Base-by-base conservation (phyloP, 1,140 invertebrate genomes). In the Drosophila setifemur region DNA sequence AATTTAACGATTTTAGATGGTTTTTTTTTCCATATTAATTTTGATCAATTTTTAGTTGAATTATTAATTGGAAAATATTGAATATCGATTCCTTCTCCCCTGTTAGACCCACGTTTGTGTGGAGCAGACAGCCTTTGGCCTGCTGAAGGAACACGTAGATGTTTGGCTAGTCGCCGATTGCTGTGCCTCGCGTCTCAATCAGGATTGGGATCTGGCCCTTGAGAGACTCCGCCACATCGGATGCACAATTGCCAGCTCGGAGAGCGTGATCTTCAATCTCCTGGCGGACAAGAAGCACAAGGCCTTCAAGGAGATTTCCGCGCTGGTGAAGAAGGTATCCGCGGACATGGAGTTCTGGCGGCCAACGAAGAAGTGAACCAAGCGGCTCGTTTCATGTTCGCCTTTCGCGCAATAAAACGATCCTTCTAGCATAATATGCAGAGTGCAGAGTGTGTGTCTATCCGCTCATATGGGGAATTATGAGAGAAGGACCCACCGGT, bases 161-260 rank as follows among this genome's bases (percentile, higher is more conserved):
- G 97, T 98, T 0, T 97, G 98, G 91, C 91, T 97, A 19, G 92
- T 97, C 6, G 97, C 96, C 14, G 97, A 98, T 91, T 97, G 95
- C 26, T 94, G 94, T 45, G 95, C 95, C 1, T 97, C 96, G 1
- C 91, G 95, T 19, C 92, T 93, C 7, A 91, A 93, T 52, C 93
- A 95, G 90, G 94, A 95, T 58, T 91, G 94, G 69, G 88, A 93
- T 31, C 75, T 95, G 3, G 95, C 95, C 3, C 86, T 95, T 14
- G 92, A 96, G 92, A 93, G 96, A 76, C 92, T 97, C 91, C 93
- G 93, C 69, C 92, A 93, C 71, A 93, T 96, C 37, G 96, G 96
- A 14, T 96, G 95, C 64, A 93, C 94, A 47, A 91, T 97, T 37
- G 93, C 95, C 6, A 97, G 95, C 5, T 92, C 94, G 57, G 96